Base-by-base conservation (phyloP, 2,888 invertebrate genomes). In the Scelioninae gen. 1 region DNA sequence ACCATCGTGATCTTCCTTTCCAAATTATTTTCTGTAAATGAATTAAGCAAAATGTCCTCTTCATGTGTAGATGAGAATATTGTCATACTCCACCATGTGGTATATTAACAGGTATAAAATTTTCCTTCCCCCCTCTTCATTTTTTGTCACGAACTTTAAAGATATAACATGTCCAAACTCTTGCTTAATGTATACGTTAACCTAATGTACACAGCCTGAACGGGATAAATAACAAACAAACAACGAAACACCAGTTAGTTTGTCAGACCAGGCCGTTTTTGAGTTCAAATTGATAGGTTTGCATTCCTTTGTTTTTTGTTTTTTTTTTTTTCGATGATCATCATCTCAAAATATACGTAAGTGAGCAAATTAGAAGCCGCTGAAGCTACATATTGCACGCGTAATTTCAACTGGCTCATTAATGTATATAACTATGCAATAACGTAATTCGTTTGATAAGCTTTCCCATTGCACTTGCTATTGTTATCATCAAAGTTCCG, bases 221-320 rank as follows among this genome's bases (percentile, higher is more conserved):
- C 76, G 78, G 81, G 40, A 68, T 71, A 72, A 81, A 77, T 77
- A 83, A 62, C 65, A 66, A 85, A 78, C 51, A 62, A 65, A 74
- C 78, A 66, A 84, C 78, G 82, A 13, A 23, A 66, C 60, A 55
- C 68, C 58, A 68, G 60, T 76, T 79, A 85, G 65, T 78, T 82
- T 60, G 69, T 80, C 58, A 86, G 56, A 85, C 86, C 88, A 88
- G 89, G 89, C 89, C 88, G 86, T 89, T 87, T 66, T 72, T 72
- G 60, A 43, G 32, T 72, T 43, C 60, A 72, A 60, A 53, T 60
- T 72, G 38, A 43, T 62, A 62, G 51, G 23, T 55, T 69, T 49
- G 58, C 29, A 47, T 58, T 56, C 23, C 23, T 23, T 23, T 23
- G 23, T 23, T 23, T 23, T 23, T 23, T 23, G 1, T 23, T 23